Conservation (phyloP, 2,113 vertebrate species). For the Poeciliopsis turrubarensis region DNA sequence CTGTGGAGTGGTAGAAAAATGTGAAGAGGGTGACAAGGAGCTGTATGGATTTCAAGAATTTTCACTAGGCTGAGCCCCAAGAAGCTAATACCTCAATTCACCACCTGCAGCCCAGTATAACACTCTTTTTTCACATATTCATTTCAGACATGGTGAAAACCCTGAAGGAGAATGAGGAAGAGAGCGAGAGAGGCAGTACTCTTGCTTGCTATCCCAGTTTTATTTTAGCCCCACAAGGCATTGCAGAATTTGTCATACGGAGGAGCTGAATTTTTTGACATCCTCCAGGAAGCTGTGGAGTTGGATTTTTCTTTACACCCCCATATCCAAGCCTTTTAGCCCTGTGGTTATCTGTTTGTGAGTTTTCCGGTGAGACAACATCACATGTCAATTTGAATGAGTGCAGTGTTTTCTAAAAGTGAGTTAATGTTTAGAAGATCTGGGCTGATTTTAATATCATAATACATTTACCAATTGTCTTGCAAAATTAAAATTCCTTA, state of each 20-base stretch:
- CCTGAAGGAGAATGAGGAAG: constrained; percentile 35
- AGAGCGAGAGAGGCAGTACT: constrained; percentile 24
- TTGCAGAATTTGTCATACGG: constrained; percentile 58
- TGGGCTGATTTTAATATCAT: background rate
- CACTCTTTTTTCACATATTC: constrained; percentile 64
- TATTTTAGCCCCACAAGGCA: constrained; percentile 64
- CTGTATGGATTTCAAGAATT: constrained; percentile 66
- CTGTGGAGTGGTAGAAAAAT: constrained; percentile 14
- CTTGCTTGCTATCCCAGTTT: constrained; percentile 55
- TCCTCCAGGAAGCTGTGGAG: constrained; percentile 53
- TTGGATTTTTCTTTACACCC: constrained; percentile 39
- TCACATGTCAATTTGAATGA: constrained; percentile 43
- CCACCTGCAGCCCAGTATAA: constrained; percentile 65
- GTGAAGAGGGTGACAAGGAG: constrained; percentile 39
- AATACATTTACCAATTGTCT: background rate
- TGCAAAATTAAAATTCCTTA: background rate
- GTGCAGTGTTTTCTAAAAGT: constrained; percentile 27
- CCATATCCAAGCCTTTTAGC: constrained; percentile 48
- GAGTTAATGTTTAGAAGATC: constrained; percentile 15
- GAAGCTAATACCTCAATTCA: constrained; percentile 72
- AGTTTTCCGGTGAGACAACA: constrained; percentile 44
- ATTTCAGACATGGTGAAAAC: constrained; percentile 65
- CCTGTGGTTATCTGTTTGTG: constrained; percentile 42
- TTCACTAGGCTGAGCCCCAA: constrained; percentile 68
- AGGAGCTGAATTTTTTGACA: constrained; percentile 62